These are phyloP conservation scores for Pao palembangensis DNA, from an alignment of 2,113 vertebrate genomes.

Conservation along the genomic window DNA sequence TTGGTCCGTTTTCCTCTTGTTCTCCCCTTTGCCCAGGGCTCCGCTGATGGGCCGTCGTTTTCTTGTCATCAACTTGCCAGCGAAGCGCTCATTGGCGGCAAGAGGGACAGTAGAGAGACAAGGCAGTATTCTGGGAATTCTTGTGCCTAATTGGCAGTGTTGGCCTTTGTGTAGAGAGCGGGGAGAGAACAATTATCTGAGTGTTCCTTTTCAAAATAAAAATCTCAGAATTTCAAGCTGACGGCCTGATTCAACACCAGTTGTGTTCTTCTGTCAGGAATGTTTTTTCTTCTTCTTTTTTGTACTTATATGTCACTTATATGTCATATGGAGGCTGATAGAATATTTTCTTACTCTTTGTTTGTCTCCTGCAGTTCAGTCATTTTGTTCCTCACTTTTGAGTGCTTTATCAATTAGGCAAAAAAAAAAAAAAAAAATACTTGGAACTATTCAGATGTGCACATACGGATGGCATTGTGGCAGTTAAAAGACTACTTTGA, in stretches of 20 bases:
- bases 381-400: constrained; percentile 27
- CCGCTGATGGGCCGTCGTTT: constrained; percentile 37
- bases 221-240: constrained; percentile 28
- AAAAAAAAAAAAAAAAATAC: constrained; percentile 7
- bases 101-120: constrained; percentile 55
- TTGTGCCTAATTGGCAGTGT: constrained; percentile 67
- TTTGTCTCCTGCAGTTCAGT: constrained; percentile 36
- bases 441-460: constrained; percentile 38
- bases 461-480: constrained; percentile 41
- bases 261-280: constrained; percentile 36
- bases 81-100: constrained; percentile 55
- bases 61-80: constrained; percentile 44
- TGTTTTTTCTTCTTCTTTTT: constrained; percentile 13
- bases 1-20: constrained; percentile 50
- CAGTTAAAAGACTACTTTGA: constrained; percentile 47
- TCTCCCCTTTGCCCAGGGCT: constrained; percentile 26
- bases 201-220: constrained; percentile 60
- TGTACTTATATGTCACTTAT: constrained; percentile 17
- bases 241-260: constrained; percentile 28
- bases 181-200: constrained; percentile 16
- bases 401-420: constrained; percentile 23
- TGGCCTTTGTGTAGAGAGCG: constrained; percentile 38
- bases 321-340: constrained; percentile 22
- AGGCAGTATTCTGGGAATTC: constrained; percentile 59
- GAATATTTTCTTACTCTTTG: constrained; percentile 8